Conservation (phyloP, 1,140 invertebrate species). For the Scaptomyza montana region DNA sequence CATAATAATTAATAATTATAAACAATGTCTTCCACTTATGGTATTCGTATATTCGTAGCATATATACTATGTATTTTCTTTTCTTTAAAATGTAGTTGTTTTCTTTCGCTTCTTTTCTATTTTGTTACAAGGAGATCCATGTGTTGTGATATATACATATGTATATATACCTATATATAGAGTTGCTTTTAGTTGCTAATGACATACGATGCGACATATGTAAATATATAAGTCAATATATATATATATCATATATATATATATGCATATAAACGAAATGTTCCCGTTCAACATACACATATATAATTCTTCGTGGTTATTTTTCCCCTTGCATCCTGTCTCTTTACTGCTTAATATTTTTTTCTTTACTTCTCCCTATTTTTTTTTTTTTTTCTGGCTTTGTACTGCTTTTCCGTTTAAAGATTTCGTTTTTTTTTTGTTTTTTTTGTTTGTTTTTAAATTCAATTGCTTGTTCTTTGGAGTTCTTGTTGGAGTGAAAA, state of each 20-base stretch:
- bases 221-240: conserved; percentile 30
- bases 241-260: not conserved
- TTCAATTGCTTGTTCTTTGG: not conserved
- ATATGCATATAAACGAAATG: conserved; percentile 14
- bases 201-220: conserved; percentile 18
- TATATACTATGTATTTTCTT: conserved; percentile 38
- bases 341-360: conserved; percentile 16
- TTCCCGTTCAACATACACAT: conserved; percentile 3
- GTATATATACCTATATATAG: not conserved
- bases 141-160: conserved; percentile 42
- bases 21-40: conserved; percentile 41
- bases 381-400: conserved; percentile 20
- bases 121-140: conserved; percentile 69
- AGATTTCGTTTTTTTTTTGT: too few relatives aligned
- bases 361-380: not conserved
- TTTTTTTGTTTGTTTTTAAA: too few relatives aligned
- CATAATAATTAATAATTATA: conserved; percentile 31
- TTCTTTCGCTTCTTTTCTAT: not conserved
- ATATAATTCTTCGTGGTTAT: not conserved
- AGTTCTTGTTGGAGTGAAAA: not conserved
- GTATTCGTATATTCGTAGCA: conserved; percentile 2
- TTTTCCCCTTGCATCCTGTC: conserved; percentile 16
- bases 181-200: conserved; percentile 30
- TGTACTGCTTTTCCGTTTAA: conserved; percentile 32
- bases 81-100: conserved; percentile 27